Evolutionary conservation across 2,797 vertebrate species (phyloP), one percentile per base, ranked within the genome.

Genomic region (Paedocypris micromegethes): DNA sequence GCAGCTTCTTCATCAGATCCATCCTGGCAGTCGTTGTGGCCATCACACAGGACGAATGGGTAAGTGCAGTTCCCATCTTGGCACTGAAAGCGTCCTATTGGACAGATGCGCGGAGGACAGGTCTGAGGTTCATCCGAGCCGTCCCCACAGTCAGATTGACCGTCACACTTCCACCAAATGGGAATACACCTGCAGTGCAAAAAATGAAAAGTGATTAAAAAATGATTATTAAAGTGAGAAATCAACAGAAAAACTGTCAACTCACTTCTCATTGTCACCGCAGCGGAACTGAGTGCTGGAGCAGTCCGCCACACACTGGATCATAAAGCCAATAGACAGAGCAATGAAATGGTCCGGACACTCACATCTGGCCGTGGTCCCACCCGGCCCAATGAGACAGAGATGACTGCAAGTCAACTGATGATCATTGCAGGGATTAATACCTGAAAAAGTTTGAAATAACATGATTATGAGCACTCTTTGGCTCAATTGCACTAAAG

Each of bases 101-200:
- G 88, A 79, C 96, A 99, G 79, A 91, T 90, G 4, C 91, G 90
- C 55, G 75, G 67, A 0, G 92, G 92, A 66, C 97, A 99, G 6
- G 91, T 91, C 56, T 88, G 67, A 0, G 93, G 84, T 72, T 99
- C 97, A 6, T 99, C 96, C 0, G 97, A 99, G 50, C 94, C 92
- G 3, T 98, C 97, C 3, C 92, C 87, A 80, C 97, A 99, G 84
- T 99, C 96, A 63, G 78, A 86, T 83, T 96, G 95, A 3, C 95
- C 93, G 0, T 99, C 97, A 75, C 97, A 99, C 77, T 98, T 98
- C 97, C 97, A 99, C 96, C 95, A 98, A 78, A 98, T 94, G 8
- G 96, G 95, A 84, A 99, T 94, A 79, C 97, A 99, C 49, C 96
- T 99, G 68, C 41, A 37, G 23, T 39, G 45, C 4, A 50, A 43